Evolutionary conservation across 2,888 invertebrate species (phyloP), one percentile per base, ranked within the genome.

Genomic region (Chirona hameri): DNA sequence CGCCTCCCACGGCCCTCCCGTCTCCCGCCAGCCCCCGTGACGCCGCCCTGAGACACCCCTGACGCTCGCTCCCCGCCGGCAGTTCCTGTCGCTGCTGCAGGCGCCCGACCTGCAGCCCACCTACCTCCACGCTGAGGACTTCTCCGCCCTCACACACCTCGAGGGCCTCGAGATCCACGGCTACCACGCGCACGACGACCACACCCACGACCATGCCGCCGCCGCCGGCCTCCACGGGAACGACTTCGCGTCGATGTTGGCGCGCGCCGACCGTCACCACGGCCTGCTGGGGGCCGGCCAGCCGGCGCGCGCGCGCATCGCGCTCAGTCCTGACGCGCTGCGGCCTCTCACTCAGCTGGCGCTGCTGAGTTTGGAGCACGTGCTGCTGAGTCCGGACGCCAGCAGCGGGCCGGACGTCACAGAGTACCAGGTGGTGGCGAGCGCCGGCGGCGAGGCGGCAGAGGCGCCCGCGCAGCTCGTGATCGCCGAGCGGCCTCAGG

Each of bases 81-180:
- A 76, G 76, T 76, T 76, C 39, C 76, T 76, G 76, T 76, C 76
- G 39, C 76, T 76, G 76, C 76, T 76, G 76, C 76, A 76, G 21
- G 76, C 76, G 76, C 76, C 76, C 1, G 76, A 76, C 76, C 29
- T 76, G 39, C 76, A 21, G 7, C 39, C 76, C 21, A 39, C 39
- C 76, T 76, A 76, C 76, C 31, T 76, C 31, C 76, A 39, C 21
- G 76, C 21, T 5, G 76, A 0, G 3, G 21, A 76, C 15, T 76
- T 76, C 76, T 14, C 39, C 31, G 39, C 31, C 0, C 21, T 76
- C 31, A 29, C 21, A 3, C 76, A 39, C 7, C 76, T 76, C 18
- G 31, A 39, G 21, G 76, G 76, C 21, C 76, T 76, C 21, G 76
- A 76, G 76, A 76, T 76, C 39, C 76, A 76, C 21, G 76, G 76